A percentile compares a stretch with the other conserved stretches of the same genome.
Conservation (phyloP, 2,888 invertebrate genomes). For the Spilarctia lutea region DNA sequence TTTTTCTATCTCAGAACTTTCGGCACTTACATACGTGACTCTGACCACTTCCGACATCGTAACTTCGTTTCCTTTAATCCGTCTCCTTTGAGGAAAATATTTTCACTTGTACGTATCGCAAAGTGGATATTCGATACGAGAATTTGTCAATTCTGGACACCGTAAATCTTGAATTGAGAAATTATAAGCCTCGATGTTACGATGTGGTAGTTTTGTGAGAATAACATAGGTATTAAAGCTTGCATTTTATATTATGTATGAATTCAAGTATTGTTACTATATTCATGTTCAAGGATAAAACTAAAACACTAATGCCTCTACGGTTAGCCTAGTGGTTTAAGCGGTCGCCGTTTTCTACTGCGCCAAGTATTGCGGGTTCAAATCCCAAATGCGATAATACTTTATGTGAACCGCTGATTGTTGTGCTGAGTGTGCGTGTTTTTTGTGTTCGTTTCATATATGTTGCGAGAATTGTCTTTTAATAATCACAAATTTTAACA, state of each 20-base stretch:
- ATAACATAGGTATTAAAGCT: background rate
- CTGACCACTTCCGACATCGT: constrained; percentile 1
- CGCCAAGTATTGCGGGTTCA: no score
- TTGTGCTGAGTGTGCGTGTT: no score
- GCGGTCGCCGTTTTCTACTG: no score
- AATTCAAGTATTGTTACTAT: no score
- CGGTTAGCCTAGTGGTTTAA: no score
- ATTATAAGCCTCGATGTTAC: background rate
- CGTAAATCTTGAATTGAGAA: background rate
- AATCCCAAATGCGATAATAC: no score
- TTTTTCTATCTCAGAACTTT: background rate
- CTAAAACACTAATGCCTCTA: no score
- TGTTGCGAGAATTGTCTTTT: no score
- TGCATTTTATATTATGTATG: background rate
- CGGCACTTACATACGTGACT: constrained; percentile 6
- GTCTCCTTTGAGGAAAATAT: constrained; percentile 2
- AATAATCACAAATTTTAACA: no score
- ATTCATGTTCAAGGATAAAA: no score
- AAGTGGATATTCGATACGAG: background rate
- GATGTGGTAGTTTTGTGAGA: background rate
- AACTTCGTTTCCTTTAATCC: background rate
- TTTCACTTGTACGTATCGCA: background rate
- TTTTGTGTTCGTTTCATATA: no score
- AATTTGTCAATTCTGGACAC: background rate
- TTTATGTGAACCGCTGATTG: no score